Evolutionary conservation across 2,113 vertebrate genomes (phyloP), one percentile per base, ranked within the genome.

Genomic region (Phoenicopterus ruber): DNA sequence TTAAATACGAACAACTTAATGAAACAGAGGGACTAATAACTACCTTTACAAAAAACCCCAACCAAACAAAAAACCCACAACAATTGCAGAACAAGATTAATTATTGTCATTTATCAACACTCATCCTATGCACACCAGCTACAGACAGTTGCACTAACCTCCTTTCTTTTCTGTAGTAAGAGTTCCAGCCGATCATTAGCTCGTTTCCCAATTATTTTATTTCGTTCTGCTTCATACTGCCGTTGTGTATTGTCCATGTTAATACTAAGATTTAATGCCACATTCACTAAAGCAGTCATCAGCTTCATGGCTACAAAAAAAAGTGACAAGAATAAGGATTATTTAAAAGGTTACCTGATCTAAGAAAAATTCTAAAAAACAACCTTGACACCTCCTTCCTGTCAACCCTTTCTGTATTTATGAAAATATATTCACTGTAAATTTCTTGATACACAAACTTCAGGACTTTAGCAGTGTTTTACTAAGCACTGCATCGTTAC

Each of bases 201-300:
- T 97, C 99, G 97, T 97, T 99, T 99, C 89, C 99, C 99, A 85
- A 99, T 99, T 52, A 99, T 99, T 98, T 99, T 99, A 97, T 99
- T 99, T 91, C 99, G 98, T 96, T 99, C 99, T 52, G 99, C 98
- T 96, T 99, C 99, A 55, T 99, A 99, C 58, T 99, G 99, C 83
- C 99, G 98, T 96, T 99, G 99, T 34, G 99, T 99, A 94, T 99
- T 99, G 98, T 99, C 99, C 99, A 99, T 99, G 98, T 99, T 99
- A 97, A 99, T 99, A 98, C 99, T 99, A 94, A 99, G 98, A 98
- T 99, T 99, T 94, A 99, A 98, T 92, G 99, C 99, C 98, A 99
- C 99, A 94, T 99, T 99, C 98, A 99, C 99, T 98, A 99, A 98
- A 88, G 99, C 99, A 40, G 99, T 99, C 99, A 99, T 99, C 97